phyloP scores from a whole-genome alignment of 2,113 vertebrate genomes.

The Hemiprocne comata region DNA sequence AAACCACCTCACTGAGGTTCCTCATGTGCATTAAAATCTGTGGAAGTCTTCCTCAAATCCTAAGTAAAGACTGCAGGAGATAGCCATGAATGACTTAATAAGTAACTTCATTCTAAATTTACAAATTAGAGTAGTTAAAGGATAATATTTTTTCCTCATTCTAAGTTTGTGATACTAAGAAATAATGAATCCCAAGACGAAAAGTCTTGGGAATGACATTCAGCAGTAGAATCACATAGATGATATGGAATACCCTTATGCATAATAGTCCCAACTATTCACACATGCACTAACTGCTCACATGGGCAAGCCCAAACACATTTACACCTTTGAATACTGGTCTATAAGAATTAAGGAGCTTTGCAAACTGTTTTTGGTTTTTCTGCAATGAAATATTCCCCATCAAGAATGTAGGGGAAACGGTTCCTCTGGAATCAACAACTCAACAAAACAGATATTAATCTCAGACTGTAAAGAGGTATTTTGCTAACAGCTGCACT shows the following conservation, averaged over 20 bases:
- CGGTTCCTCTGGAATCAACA: background rate
- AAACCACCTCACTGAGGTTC: background rate
- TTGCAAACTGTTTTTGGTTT: background rate
- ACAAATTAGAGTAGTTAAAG: background rate
- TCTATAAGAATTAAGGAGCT: background rate
- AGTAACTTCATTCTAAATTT: constrained; percentile 27
- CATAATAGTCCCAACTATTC: background rate
- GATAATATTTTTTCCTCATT: background rate
- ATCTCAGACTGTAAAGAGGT: background rate
- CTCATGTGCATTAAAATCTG: background rate
- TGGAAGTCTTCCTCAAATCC: background rate
- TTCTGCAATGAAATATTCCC: constrained; percentile 22
- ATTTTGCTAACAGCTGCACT: background rate
- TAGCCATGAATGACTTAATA: background rate
- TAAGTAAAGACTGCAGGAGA: background rate
- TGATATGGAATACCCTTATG: background rate
- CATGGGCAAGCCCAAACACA: background rate
- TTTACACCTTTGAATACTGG: background rate
- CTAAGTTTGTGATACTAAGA: background rate
- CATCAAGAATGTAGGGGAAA: background rate
- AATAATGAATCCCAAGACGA: background rate
- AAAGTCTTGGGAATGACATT: background rate
- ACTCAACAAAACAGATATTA: background rate
- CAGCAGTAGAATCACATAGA: background rate
- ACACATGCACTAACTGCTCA: background rate